Conservation (phyloP, 2,888 invertebrate genomes). For the Axea sp. region DNA sequence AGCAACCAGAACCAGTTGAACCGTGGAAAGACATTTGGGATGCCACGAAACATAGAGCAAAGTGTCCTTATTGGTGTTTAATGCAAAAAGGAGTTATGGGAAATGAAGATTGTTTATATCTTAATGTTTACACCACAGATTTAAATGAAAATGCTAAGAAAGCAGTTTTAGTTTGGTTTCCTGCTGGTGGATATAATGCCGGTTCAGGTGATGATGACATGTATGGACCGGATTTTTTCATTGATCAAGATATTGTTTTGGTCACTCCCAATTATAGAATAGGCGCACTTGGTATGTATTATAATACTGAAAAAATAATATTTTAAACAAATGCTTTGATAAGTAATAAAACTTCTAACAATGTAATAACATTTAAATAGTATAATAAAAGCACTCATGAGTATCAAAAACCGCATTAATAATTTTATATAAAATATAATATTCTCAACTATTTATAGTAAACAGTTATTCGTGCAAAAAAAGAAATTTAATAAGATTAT, state of each 20-base stretch:
- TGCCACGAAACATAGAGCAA: constrained; percentile 69
- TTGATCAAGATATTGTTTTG: constrained; percentile 72
- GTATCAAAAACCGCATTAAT: too few species aligned
- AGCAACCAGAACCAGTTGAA: constrained; percentile 68
- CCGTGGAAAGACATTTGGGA: constrained; percentile 73
- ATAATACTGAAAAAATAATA: too few species aligned
- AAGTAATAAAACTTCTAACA: too few species aligned
- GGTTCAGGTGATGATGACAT: constrained; percentile 68
- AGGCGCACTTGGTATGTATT: constrained; percentile 70
- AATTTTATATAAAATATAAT: too few species aligned
- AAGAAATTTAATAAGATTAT: too few species aligned
- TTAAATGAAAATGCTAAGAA: constrained; percentile 68
- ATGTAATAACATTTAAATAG: too few species aligned
- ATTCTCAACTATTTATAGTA: too few species aligned
- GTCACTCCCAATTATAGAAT: constrained; percentile 73
- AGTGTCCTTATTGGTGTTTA: constrained; percentile 72
- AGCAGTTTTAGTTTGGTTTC: constrained; percentile 73
- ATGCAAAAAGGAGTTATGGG: constrained; percentile 68
- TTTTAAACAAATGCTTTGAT: too few species aligned
- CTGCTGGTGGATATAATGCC: constrained; percentile 69
- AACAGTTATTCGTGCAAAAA: too few species aligned
- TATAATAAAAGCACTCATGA: too few species aligned
- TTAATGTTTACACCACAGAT: constrained; percentile 74
- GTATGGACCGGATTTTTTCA: constrained; percentile 71
- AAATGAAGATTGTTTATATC: constrained; percentile 72